Base-by-base conservation (phyloP, 2,888 invertebrate species). In the Branchipolynoe longqiensis region DNA sequence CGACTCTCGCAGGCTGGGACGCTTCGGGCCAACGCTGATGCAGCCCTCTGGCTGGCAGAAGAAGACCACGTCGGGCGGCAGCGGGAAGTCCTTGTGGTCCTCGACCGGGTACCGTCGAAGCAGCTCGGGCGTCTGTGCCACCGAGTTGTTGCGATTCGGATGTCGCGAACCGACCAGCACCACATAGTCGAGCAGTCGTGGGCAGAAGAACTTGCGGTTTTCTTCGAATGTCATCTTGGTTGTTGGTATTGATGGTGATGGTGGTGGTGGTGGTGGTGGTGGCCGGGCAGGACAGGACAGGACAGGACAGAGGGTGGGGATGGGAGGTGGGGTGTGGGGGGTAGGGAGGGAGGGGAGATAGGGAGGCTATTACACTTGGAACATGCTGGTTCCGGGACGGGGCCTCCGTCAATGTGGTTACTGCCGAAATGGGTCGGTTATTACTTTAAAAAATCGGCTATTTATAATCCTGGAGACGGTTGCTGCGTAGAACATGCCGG, bases 1-100 rank as follows among this genome's bases (percentile, higher is more conserved):
- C 83, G 98, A 97, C 94, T 99, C 99, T 86, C 98, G 95, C 3
- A 93, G 89, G 85, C 92, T 92, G 90, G 92, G 91, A 4, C 93
- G 96, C 90, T 97, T 96, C 8, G 98, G 98, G 22, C 98, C 98
- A 87, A 98, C 97, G 87, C 94, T 95, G 83, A 95, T 96, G 94
- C 99, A 99, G 85, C 99, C 99, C 94, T 99, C 99, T 0, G 99
- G 99, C 94, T 99, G 99, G 93, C 99, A 99, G 95, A 99, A 99
- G 94, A 98, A 99, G 38, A 99, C 98, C 96, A 99, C 99, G 94
- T 99, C 99, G 92, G 98, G 95, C 0, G 99, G 99, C 91, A 99
- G 95, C 0, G 98, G 97, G 94, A 99, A 99, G 94, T 99, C 99
- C 83, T 97, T 96, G 94, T 99, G 99, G 94, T 99, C 98, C 90